phyloP scores from a whole-genome alignment of 2,888 invertebrate genomes.

The Baronia brevicornis region DNA sequence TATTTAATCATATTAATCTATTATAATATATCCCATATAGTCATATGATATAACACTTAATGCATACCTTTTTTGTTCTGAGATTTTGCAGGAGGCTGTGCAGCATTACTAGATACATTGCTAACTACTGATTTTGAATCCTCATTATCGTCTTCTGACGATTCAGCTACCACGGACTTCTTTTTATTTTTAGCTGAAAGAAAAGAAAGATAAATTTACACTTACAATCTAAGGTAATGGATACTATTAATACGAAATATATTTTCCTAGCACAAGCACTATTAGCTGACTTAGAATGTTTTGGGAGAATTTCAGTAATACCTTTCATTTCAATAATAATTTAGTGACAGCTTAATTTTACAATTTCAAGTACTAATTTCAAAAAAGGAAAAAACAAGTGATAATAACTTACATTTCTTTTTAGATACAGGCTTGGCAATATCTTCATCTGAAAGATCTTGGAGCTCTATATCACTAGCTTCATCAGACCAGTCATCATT shows the following conservation, averaged over 20 bases:
- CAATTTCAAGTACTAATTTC: not conserved
- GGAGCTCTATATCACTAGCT: slow-evolving; percentile 63
- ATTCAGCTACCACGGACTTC: slow-evolving; percentile 57
- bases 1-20: too few species aligned
- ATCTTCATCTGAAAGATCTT: slow-evolving; percentile 60
- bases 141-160: slow-evolving; percentile 59
- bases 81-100: slow-evolving; percentile 32
- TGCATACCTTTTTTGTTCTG: slow-evolving; percentile 45
- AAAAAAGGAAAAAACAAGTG: slow-evolving; percentile 1
- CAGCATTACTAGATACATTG: slow-evolving; percentile 40
- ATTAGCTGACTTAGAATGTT: too few species aligned
- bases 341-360: too few species aligned
- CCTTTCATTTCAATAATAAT: too few species aligned
- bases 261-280: too few species aligned
- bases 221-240: too few species aligned
- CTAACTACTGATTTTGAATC: slow-evolving; percentile 45
- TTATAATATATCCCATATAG: too few species aligned
- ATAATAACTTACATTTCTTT: slow-evolving; percentile 14
- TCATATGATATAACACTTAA: too few species aligned
- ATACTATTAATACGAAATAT: too few species aligned
- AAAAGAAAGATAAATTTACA: slow-evolving; percentile 4
- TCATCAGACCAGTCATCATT: slow-evolving; percentile 74
- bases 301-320: too few species aligned
- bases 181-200: slow-evolving; percentile 58
- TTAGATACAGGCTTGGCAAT: slow-evolving; percentile 44